Evolutionary conservation across 2,888 invertebrate species (phyloP).

Genomic region (Pachliopta kotzebuea): DNA sequence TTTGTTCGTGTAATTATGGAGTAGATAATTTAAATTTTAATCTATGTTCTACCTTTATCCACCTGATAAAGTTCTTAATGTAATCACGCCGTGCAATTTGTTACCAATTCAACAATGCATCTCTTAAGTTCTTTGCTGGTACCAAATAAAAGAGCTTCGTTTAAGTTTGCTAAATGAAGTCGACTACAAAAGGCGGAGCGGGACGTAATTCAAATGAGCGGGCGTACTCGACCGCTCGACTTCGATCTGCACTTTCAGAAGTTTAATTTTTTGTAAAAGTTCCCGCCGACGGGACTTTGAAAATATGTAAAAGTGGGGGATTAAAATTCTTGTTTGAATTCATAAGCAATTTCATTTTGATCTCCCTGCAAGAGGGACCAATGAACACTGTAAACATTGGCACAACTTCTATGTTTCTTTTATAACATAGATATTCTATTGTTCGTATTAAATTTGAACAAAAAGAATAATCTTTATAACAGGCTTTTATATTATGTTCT

Average conservation of each 20-base stretch:
- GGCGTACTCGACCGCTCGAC: slow-evolving; percentile 57
- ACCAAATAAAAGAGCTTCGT: slow-evolving; percentile 69
- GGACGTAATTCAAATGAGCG: slow-evolving; percentile 75
- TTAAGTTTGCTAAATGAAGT: slow-evolving; percentile 78
- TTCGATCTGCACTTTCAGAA: slow-evolving; percentile 71
- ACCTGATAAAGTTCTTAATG: slow-evolving; percentile 56
- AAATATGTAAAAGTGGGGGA: slow-evolving; percentile 27
- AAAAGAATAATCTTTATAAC: no score
- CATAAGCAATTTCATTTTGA: slow-evolving; percentile 27
- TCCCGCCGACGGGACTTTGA: slow-evolving; percentile 38
- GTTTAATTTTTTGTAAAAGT: slow-evolving; percentile 73
- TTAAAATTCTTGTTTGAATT: slow-evolving; percentile 27
- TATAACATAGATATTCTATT: not conserved
- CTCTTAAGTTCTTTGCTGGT: slow-evolving; percentile 68
- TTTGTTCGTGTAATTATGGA: not conserved
- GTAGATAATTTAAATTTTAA: slow-evolving; percentile 60
- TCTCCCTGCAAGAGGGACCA: slow-evolving; percentile 10
- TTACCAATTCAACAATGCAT: slow-evolving; percentile 78
- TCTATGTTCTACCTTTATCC: slow-evolving; percentile 53
- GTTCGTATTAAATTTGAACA: not conserved
- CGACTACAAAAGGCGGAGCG: slow-evolving; percentile 75
- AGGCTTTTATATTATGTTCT: no score
- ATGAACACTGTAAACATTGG: not conserved
- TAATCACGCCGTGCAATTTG: slow-evolving; percentile 76
- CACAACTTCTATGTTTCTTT: not conserved